phyloP scores from a whole-genome alignment of 2,888 invertebrate species.

The Elgonia sp. region DNA sequence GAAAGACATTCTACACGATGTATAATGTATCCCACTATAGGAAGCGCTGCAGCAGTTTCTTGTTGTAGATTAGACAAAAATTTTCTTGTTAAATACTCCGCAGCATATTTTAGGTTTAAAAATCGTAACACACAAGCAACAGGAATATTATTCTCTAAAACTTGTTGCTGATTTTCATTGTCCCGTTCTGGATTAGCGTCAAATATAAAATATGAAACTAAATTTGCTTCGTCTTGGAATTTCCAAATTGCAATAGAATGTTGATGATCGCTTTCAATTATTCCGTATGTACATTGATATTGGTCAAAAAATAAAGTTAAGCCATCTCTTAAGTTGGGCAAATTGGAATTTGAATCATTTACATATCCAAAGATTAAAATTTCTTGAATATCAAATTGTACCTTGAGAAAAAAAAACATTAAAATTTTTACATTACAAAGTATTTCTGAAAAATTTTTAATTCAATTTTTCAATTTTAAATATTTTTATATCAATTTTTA shows the following conservation, averaged over 20 bases:
- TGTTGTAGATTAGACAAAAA: conserved; percentile 66
- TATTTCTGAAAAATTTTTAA: too few species aligned
- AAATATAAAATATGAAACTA: conserved; percentile 86
- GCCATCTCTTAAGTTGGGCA: conserved; percentile 84
- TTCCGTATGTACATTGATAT: conserved; percentile 81
- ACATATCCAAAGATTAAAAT: conserved; percentile 83
- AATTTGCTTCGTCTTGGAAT: conserved; percentile 81
- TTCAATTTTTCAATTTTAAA: too few species aligned
- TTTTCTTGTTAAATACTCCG: conserved; percentile 84
- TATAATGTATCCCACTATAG: conserved; percentile 79
- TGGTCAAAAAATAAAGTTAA: conserved; percentile 85
- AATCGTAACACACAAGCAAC: conserved; percentile 86
- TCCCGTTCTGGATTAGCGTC: conserved; percentile 86
- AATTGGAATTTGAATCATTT: background rate
- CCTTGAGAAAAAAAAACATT: conserved; percentile 76
- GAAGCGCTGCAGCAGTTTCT: conserved; percentile 55
- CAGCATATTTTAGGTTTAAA: conserved; percentile 83
- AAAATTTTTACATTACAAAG: too few species aligned
- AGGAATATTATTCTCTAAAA: conserved; percentile 43
- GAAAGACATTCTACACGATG: conserved; percentile 80
- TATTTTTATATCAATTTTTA: too few species aligned
- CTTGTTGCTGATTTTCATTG: conserved; percentile 77
- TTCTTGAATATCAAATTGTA: conserved; percentile 83
- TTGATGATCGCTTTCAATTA: conserved; percentile 85
- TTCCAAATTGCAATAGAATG: conserved; percentile 86